A percentile compares a stretch with the other conserved stretches of the same genome.
Evolutionary conservation across 92 coral and sea anemone genomes (phyloP).

Genomic region (Phenganax stokvisi): DNA sequence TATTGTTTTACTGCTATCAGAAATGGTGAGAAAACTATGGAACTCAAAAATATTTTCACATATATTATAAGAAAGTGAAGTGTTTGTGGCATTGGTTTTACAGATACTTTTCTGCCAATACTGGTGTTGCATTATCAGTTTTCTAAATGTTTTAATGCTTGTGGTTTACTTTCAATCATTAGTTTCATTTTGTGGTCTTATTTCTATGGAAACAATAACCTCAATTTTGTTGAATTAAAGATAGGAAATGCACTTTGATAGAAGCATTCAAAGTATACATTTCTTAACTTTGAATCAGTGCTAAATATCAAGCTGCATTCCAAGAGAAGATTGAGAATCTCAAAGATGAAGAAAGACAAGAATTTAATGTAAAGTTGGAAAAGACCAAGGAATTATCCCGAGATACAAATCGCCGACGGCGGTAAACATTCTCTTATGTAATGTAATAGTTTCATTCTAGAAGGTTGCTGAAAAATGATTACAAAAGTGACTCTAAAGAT

Average conservation of each 20-base stretch:
- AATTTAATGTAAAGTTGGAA: slow-evolving; percentile 55
- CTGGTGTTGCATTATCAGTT: slow-evolving; percentile 47
- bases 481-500: background rate
- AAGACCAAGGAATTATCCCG: slow-evolving; percentile 74
- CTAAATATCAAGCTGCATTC: slow-evolving; percentile 69
- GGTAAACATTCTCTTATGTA: background rate
- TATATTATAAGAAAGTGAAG: background rate
- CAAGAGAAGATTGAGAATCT: slow-evolving; percentile 62
- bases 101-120: slow-evolving; percentile 42
- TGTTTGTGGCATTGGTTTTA: background rate
- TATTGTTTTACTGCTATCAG: background rate
- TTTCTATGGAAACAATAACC: background rate
- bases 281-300: slow-evolving; percentile 49
- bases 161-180: slow-evolving; percentile 7
- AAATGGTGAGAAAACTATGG: background rate
- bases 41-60: background rate
- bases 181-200: slow-evolving; percentile 4
- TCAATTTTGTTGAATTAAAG: background rate
- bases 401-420: slow-evolving; percentile 77
- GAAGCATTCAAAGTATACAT: background rate
- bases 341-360: slow-evolving; percentile 61
- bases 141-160: slow-evolving; percentile 56
- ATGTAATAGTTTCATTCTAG: too few species aligned
- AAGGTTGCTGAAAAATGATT: too few species aligned
- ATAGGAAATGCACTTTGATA: background rate